Conservation (phyloP, 2,797 vertebrate species). For the Octomys mimax region DNA sequence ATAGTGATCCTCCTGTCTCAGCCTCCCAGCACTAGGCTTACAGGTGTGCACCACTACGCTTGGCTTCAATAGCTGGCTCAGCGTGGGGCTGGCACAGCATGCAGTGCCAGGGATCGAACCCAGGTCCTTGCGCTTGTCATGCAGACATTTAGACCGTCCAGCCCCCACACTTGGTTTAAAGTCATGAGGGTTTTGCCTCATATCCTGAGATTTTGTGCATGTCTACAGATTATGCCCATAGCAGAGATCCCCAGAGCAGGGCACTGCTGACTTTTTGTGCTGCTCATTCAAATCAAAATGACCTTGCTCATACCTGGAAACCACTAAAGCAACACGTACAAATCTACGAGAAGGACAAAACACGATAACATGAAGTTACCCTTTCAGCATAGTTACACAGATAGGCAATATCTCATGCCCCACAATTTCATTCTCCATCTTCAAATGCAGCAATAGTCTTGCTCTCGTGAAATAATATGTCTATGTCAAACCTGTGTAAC, state of each 20-base stretch:
- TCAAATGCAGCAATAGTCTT: not conserved
- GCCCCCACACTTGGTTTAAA: not conserved
- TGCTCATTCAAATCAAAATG: not conserved
- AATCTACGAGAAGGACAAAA: not conserved
- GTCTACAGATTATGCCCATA: not conserved
- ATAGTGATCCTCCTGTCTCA: too few relatives aligned
- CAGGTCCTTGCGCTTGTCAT: too few relatives aligned
- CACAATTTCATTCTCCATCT: not conserved
- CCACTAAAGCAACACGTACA: not conserved
- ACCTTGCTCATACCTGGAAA: not conserved
- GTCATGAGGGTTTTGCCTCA: not conserved
- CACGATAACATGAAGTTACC: not conserved
- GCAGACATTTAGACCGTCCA: too few relatives aligned
- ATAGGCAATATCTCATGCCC: not conserved
- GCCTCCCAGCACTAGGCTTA: too few relatives aligned
- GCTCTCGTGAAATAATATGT: not conserved
- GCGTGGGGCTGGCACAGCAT: too few relatives aligned
- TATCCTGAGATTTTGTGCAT: constrained; percentile 1
- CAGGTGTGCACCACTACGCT: too few relatives aligned
- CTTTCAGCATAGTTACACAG: not conserved
- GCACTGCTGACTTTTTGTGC: not conserved
- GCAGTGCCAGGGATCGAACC: too few relatives aligned
- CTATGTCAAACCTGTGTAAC: not conserved
- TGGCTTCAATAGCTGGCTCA: too few relatives aligned
- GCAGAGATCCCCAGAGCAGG: not conserved